A percentile compares a stretch with the other conserved stretches of the same genome.
Evolutionary conservation across 2,113 vertebrate species (phyloP).

Genomic region (Struthio camelus): DNA sequence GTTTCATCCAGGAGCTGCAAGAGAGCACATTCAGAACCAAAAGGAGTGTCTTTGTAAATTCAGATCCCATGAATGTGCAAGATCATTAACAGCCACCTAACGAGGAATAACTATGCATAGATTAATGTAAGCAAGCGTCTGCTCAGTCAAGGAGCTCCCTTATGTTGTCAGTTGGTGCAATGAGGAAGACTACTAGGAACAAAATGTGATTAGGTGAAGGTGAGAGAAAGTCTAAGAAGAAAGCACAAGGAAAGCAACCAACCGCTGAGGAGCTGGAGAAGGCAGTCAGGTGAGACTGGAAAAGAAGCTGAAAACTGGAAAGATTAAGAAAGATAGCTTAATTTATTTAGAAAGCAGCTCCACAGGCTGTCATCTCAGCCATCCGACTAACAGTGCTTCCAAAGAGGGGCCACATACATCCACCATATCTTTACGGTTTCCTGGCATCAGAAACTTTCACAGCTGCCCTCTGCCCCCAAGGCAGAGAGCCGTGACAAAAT

Average conservation of each 20-base stretch:
- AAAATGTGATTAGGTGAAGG: background rate
- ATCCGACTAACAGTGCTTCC: background rate
- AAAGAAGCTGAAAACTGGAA: background rate
- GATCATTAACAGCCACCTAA: too few species aligned
- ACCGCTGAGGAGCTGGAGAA: background rate
- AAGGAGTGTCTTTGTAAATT: background rate
- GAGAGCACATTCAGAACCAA: background rate
- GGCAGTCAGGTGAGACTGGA: accelerated
- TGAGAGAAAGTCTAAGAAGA: background rate
- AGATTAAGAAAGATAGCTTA: background rate
- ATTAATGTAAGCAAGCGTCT: background rate
- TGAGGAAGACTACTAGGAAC: background rate
- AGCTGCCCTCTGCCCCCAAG: background rate
- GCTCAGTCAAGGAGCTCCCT: background rate
- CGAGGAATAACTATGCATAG: background rate
- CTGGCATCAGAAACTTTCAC: background rate
- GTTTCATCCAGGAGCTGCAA: background rate
- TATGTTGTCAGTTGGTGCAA: background rate
- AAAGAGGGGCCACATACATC: background rate
- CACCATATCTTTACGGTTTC: accelerated
- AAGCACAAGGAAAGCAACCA: background rate
- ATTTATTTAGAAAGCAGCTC: background rate
- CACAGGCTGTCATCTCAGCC: background rate
- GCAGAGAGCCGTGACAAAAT: background rate
- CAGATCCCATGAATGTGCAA: background rate